Conservation (phyloP, 1,140 invertebrate genomes). For the Zaprionus nigranus region DNA sequence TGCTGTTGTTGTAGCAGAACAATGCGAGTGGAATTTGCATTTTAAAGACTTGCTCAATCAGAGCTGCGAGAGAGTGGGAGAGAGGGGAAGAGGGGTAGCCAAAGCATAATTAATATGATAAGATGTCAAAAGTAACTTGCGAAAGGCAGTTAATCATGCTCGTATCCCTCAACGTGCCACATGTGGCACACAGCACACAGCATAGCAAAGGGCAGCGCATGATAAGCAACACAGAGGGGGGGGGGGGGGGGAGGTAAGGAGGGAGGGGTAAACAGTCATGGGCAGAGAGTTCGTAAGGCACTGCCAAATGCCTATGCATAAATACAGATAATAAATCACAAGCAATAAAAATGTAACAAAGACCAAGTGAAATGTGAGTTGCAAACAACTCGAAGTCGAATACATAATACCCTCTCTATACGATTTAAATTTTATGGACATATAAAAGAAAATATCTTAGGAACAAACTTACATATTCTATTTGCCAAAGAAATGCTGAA, state of each 20-base stretch:
- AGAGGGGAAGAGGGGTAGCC: not conserved
- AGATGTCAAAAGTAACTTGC: slow-evolving; percentile 72
- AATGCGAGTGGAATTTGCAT: slow-evolving; percentile 62
- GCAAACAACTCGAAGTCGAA: not conserved
- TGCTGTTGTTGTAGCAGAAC: slow-evolving; percentile 33
- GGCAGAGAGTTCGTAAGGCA: slow-evolving; percentile 21
- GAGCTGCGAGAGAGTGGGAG: not conserved
- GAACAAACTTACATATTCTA: too few relatives aligned
- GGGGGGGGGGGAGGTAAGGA: not conserved
- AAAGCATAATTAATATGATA: slow-evolving; percentile 68
- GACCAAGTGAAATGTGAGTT: not conserved
- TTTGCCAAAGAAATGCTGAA: too few relatives aligned
- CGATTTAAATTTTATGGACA: too few relatives aligned
- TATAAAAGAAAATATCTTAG: too few relatives aligned
- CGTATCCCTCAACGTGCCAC: slow-evolving; percentile 41
- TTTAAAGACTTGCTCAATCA: slow-evolving; percentile 56
- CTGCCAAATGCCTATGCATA: slow-evolving; percentile 54
- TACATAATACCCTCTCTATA: not conserved
- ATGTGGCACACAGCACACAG: slow-evolving; percentile 51
- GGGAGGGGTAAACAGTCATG: not conserved
- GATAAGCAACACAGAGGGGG: not conserved
- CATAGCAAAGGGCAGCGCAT: slow-evolving; percentile 11
- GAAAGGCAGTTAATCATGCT: slow-evolving; percentile 75
- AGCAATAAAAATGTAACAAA: slow-evolving; percentile 52
- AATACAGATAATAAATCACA: slow-evolving; percentile 78